phyloP scores from a whole-genome alignment of 2,797 vertebrate genomes.

The Menidia menidia region DNA sequence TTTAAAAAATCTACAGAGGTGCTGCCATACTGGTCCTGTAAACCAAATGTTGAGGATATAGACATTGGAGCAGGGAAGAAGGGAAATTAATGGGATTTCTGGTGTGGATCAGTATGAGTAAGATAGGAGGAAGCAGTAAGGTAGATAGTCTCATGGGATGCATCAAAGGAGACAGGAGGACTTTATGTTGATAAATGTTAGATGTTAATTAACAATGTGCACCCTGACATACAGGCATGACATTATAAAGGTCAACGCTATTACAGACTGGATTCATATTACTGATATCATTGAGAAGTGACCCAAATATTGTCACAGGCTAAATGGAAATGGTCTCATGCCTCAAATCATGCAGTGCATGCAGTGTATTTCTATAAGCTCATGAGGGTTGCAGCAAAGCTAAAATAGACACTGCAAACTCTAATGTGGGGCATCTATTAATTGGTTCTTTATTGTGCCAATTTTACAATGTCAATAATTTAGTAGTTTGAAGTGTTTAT shows the following conservation, averaged over 20 bases:
- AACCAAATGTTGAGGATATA: too few relatives aligned
- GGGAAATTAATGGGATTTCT: too few relatives aligned
- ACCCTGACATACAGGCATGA: conserved; percentile 18
- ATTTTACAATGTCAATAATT: background rate
- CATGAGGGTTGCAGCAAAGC: conserved; percentile 56
- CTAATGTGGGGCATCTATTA: conserved; percentile 52
- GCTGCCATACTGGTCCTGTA: too few relatives aligned
- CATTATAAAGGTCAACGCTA: conserved; percentile 30
- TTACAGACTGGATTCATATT: conserved; percentile 34
- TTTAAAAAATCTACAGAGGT: too few relatives aligned
- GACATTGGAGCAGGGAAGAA: too few relatives aligned
- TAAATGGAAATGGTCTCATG: conserved; percentile 42
- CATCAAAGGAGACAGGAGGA: too few relatives aligned
- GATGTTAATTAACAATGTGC: background rate
- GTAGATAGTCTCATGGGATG: too few relatives aligned
- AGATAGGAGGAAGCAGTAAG: too few relatives aligned
- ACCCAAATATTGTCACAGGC: conserved; percentile 39
- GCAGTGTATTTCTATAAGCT: conserved; percentile 37
- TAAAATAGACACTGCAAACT: conserved; percentile 42
- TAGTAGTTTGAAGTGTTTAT: background rate
- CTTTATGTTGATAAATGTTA: too few relatives aligned
- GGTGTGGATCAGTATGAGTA: too few relatives aligned
- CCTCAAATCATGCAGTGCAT: conserved; percentile 26
- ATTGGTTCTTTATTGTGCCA: conserved; percentile 8
- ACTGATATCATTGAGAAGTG: conserved; percentile 21